Evolutionary conservation across 2,797 vertebrate genomes (phyloP).

Genomic region (Propithecus deckenii): DNA sequence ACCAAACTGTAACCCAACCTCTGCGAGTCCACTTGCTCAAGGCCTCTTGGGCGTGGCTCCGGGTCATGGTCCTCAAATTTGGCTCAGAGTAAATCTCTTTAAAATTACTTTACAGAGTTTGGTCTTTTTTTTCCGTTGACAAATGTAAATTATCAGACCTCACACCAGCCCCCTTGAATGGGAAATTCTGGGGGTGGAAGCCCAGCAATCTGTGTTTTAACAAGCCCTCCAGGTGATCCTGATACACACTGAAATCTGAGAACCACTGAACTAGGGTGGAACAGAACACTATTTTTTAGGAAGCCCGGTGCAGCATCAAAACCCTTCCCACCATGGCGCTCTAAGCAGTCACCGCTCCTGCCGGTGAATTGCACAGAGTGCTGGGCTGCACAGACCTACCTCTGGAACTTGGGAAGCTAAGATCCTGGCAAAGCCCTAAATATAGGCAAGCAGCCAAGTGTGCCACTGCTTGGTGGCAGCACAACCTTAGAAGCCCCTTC

Average conservation of each 20-base stretch:
- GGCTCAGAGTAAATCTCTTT: too few relatives aligned
- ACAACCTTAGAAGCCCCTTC: not conserved
- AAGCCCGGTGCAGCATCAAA: not conserved
- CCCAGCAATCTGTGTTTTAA: slow-evolving; percentile 1
- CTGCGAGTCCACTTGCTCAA: too few relatives aligned
- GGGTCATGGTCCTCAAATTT: too few relatives aligned
- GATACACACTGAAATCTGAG: not conserved
- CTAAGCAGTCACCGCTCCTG: not conserved
- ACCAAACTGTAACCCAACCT: too few relatives aligned
- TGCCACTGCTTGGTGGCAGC: not conserved
- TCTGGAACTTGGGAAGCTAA: not conserved
- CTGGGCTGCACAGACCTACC: not conserved
- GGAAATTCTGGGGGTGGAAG: not conserved
- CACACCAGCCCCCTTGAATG: not conserved
- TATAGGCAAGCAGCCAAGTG: not conserved
- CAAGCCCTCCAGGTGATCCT: slow-evolving; percentile 40
- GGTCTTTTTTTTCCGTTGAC: too few relatives aligned
- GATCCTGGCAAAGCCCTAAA: not conserved
- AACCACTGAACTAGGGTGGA: not conserved
- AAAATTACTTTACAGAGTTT: too few relatives aligned
- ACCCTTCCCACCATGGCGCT: not conserved
- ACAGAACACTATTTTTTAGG: not conserved
- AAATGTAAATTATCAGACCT: not conserved
- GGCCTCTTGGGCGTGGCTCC: too few relatives aligned
- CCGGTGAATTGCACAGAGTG: not conserved